Base-by-base conservation (phyloP, 1,140 invertebrate species). In the Brachionus calyciflorus region DNA sequence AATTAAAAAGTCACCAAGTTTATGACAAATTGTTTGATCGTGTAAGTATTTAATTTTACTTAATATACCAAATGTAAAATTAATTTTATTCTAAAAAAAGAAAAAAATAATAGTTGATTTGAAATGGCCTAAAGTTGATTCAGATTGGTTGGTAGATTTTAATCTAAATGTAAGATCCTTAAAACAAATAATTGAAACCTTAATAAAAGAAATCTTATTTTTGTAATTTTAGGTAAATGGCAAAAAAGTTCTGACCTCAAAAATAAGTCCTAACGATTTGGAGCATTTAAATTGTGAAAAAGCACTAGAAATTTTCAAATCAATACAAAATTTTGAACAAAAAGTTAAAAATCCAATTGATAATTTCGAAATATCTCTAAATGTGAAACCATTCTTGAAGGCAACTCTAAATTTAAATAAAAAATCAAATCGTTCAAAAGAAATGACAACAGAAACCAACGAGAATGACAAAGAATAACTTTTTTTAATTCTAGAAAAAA, bases 351-450 rank as follows among this genome's bases (percentile, higher is more conserved):
- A 44, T 14, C 21, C 19, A 24, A 1, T 65, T 24, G 40, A 65
- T 0, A 14, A 65, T 44, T 65, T 44, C 9, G 40, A 65, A 10
- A 65, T 28, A 14, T 21, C 40, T 2, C 21, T 65, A 0, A 65
- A 46, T 24, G 19, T 65, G 24, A 65, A 65, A 41, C 60, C 60
- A 10, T 65, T 44, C 12, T 44, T 65, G 19, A 65, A 44, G 26
- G 60, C 60, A 10, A 65, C 60, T 44, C 44, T 65, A 19, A 41
- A 65, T 65, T 24, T 65, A 41, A 65, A 65, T 40, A 33, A 63
- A 6, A 63, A 63, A n/a, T n/a, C n/a, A n/a, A n/a, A n/a, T n/a
- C n/a, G n/a, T n/a, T n/a, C n/a, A n/a, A n/a, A n/a, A n/a, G n/a
- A n/a, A n/a, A n/a, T n/a, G n/a, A n/a, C n/a, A n/a, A n/a, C n/a